These are phyloP conservation scores for Trissonchulus latispiculum DNA, from an alignment of 2,888 invertebrate species.

Conservation along the genomic window DNA sequence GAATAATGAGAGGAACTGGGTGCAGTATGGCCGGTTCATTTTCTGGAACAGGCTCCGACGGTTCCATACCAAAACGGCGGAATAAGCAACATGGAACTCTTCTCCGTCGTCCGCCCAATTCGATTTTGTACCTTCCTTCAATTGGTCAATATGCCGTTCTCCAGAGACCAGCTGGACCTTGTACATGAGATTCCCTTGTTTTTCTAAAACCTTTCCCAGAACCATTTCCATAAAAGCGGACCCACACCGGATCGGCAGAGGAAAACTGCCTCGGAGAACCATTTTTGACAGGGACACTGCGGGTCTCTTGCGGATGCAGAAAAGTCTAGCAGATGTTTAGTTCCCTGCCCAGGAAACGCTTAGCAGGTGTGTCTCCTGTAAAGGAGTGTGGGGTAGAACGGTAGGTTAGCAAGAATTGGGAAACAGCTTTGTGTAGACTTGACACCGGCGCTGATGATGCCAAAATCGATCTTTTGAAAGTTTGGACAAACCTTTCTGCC, in stretches of 20 bases:
- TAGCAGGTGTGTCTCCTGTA: not conserved
- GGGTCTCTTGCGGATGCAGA: too few species aligned
- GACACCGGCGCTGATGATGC: not conserved
- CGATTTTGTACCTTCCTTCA: not conserved
- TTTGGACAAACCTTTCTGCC: not conserved
- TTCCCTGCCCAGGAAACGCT: not conserved
- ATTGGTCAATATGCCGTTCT: not conserved
- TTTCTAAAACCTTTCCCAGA: not conserved
- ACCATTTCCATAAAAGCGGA: too few species aligned
- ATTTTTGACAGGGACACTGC: too few species aligned
- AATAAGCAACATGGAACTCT: too few species aligned
- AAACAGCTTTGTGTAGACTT: not conserved
- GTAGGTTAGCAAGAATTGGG: not conserved
- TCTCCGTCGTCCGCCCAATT: too few species aligned
- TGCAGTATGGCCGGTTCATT: too few species aligned
- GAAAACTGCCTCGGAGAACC: not conserved
- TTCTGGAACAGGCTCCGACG: too few species aligned
- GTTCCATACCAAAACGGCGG: too few species aligned
- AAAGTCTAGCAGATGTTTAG: not conserved
- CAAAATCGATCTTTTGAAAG: not conserved
- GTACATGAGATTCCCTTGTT: not conserved
- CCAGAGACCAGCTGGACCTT: not conserved
- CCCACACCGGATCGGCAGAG: not conserved
- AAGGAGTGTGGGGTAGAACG: not conserved
- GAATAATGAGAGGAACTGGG: too few species aligned